Conservation (phyloP, 23 tunicate genomes). For the Halocynthia aurantium region DNA sequence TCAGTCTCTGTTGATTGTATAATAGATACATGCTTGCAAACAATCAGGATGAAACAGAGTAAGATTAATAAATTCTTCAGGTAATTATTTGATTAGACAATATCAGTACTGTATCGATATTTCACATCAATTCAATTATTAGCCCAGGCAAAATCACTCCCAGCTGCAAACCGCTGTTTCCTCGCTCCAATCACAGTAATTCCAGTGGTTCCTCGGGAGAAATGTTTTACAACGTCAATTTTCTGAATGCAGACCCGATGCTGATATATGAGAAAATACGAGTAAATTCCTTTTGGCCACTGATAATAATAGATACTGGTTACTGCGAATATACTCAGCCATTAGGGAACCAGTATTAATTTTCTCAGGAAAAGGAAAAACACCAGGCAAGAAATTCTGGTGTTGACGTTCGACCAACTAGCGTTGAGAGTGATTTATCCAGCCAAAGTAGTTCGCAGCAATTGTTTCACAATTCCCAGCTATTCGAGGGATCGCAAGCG, state of each 20-base stretch:
- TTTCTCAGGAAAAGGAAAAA: not conserved
- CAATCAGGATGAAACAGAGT: conserved; percentile 15
- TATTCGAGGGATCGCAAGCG: not conserved
- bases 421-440: conserved; percentile 4
- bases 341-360: not conserved
- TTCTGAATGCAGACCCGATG: not conserved
- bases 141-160: not conserved
- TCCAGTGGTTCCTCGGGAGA: not conserved
- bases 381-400: not conserved
- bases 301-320: not conserved
- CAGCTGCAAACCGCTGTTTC: not conserved
- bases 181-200: not conserved
- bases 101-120: not conserved
- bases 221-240: not conserved
- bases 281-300: not conserved
- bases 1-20: not conserved
- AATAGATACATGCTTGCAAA: not conserved
- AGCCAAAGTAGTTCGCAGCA: conserved; percentile 3
- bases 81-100: not conserved
- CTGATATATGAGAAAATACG: not conserved
- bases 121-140: not conserved
- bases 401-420: not conserved
- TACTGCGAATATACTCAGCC: not conserved
- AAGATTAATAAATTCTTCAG: conserved; percentile 1
- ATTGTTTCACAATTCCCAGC: conserved; percentile 2